A percentile compares a stretch with the other conserved stretches of the same genome.
phyloP scores from a whole-genome alignment of 2,113 vertebrate genomes.

The Chionodraco myersi region DNA sequence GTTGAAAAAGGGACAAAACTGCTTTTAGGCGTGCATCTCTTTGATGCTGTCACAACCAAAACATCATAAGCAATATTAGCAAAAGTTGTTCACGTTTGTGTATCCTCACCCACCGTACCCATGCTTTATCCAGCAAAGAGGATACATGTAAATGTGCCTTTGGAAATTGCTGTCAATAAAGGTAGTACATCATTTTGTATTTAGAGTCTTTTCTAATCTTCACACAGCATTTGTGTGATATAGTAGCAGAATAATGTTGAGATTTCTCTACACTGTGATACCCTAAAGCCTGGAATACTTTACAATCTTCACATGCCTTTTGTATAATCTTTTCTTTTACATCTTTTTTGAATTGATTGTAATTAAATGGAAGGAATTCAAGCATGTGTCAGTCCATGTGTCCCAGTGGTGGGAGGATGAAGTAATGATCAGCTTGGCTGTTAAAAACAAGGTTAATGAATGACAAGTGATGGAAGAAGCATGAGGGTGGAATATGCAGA shows the following conservation, averaged over 20 bases:
- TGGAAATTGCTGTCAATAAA: not conserved
- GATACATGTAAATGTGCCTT: not conserved
- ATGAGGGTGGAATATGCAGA: conserved; percentile 6
- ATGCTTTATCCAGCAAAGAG: not conserved
- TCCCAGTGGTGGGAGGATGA: conserved; percentile 31
- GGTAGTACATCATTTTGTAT: not conserved
- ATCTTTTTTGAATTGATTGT: not conserved
- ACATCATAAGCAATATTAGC: not conserved
- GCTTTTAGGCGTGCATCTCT: not conserved
- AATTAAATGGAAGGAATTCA: not conserved
- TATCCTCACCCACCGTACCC: not conserved
- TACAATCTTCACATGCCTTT: not conserved
- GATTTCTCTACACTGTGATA: conserved; percentile 7
- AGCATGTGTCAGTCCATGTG: conserved; percentile 31
- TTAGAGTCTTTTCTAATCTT: not conserved
- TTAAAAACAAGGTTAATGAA: conserved; percentile 54
- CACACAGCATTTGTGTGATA: not conserved
- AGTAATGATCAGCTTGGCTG: conserved; percentile 9
- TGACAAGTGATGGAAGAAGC: conserved; percentile 12
- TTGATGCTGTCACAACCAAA: not conserved
- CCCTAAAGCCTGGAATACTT: not conserved
- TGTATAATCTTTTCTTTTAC: conserved; percentile 8
- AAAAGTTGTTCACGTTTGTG: too few species aligned
- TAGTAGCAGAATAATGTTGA: not conserved
- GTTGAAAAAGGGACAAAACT: not conserved